Evolutionary conservation across 2,797 vertebrate genomes (phyloP).

Genomic region (Bufotes viridis): DNA sequence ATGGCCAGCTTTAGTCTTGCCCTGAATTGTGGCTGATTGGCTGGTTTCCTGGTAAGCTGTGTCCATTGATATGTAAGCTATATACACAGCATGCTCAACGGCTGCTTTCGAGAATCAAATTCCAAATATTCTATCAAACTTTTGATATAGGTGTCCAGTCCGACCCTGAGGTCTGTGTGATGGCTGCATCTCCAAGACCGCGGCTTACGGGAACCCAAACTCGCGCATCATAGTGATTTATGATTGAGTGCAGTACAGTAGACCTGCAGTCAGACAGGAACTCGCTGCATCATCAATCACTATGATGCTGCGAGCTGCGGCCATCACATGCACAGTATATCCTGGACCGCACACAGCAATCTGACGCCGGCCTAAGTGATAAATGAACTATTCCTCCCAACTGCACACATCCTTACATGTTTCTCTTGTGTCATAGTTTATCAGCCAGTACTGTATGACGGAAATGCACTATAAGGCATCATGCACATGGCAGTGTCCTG

Average conservation of each 20-base stretch:
- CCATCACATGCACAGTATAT: no score
- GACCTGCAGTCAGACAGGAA: no score
- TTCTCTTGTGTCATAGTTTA: background rate
- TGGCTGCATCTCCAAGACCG: no score
- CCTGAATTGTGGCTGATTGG: background rate
- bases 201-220: no score
- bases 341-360: no score
- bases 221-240: no score
- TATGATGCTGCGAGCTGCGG: no score
- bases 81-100: background rate
- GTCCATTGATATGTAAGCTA: no score
- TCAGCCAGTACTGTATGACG: slow-evolving; percentile 2
- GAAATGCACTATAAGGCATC: slow-evolving; percentile 33
- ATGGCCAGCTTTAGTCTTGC: background rate
- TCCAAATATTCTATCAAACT: background rate
- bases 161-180: background rate
- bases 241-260: no score
- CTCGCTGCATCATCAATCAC: no score
- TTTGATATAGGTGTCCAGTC: background rate
- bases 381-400: background rate
- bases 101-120: background rate
- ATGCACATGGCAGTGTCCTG: no score
- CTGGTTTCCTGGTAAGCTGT: no score
- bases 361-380: background rate
- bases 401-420: background rate